phyloP scores from a whole-genome alignment of 2,797 vertebrate species.

The Thamnophis elegans region DNA sequence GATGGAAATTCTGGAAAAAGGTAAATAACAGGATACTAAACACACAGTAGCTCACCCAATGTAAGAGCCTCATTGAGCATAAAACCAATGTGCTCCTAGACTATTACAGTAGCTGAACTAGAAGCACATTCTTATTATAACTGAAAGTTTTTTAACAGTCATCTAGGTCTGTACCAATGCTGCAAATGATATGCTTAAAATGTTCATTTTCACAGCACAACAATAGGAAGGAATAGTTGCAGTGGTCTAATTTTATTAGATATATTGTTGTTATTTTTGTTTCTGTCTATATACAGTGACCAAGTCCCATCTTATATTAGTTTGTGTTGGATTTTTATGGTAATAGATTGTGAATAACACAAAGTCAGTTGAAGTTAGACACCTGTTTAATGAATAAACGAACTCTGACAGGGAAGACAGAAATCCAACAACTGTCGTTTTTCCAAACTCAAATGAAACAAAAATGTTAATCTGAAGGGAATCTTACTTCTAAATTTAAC shows the following conservation, averaged over 20 bases:
- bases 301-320: background rate
- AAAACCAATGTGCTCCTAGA: background rate
- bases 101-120: background rate
- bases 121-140: background rate
- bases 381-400: background rate
- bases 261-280: background rate
- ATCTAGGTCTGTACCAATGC: background rate
- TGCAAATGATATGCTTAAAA: background rate
- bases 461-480: background rate
- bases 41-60: background rate
- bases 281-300: background rate
- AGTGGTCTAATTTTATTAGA: background rate
- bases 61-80: background rate
- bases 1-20: background rate
- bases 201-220: background rate
- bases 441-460: background rate
- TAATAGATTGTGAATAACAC: background rate
- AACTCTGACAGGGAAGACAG: background rate
- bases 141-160: background rate
- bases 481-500: background rate
- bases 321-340: background rate
- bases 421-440: background rate
- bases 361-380: background rate
- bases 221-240: background rate
- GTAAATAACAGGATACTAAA: background rate